Base-by-base conservation (phyloP, 2,888 invertebrate genomes). In the Melanotus villosus region DNA sequence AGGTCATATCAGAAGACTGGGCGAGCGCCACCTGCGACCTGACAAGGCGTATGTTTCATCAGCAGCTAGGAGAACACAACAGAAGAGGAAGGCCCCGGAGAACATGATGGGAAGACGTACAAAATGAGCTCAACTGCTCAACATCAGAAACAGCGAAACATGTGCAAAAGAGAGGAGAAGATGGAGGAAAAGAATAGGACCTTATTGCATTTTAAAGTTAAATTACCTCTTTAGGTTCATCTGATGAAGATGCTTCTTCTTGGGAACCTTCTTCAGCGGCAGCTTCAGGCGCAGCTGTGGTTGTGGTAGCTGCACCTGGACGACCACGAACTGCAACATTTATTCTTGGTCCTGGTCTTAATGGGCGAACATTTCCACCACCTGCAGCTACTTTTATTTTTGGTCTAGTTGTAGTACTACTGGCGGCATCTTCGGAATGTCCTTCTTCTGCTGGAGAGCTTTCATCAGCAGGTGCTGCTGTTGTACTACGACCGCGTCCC, bases 291-390 rank as follows among this genome's bases (percentile, higher is more conserved):
- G 84, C 81, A 3, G 86, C 81, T 3, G 87, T 85, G 0, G 87
- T 87, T 0, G 87, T 83, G 0, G 86, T 84, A 0, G 83, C 81
- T 0, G 80, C 83, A 54, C 79, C 76, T 32, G 85, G 81, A 9
- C 88, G 87, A 1, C 88, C 86, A 77, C 89, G 86, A 43, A 81
- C 88, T 19, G 76, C 76, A 72, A 91, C 82, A 80, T 90, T 91
- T 50, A 92, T 84, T 77, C 90, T 88, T 1, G 90, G 89, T 1
- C 91, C 91, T 0, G 92, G 92, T 64, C 92, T 86, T 57, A 91
- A 84, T 0, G 91, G 88, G 58, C 91, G 87, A 19, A 88, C 87
- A 2, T 83, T 84, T 2, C 72, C 75, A 0, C 83, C 82, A 26
- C 78, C 82, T 75, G 75, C 76, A 23, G 76, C 77, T 0, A 83